Base-by-base conservation (phyloP, 2,113 vertebrate genomes). In the Theropithecus gelada region DNA sequence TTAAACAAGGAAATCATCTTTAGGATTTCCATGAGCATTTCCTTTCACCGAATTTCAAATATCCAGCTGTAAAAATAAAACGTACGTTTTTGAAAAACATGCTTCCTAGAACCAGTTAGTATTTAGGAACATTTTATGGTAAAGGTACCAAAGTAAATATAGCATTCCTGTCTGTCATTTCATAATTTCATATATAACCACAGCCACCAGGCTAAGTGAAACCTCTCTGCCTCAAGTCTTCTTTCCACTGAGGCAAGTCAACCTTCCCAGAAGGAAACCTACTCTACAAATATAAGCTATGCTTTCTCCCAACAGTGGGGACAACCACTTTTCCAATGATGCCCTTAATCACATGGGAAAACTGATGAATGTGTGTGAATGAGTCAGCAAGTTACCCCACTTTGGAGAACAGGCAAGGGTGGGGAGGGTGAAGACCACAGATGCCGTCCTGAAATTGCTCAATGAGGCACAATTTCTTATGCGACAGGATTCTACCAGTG, bases 381-480 rank as follows among this genome's bases (percentile, higher is more conserved):
- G 97, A 97, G 30, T 97, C 95, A 95, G 93, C 96, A 92, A 92
- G 72, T 95, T 70, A 90, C 55, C 68, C 79, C 40, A 87, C 35
- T 22, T 8, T 81, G 81, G 85, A 55, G 83, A 81, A 81, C 88
- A 55, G 25, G 52, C 0, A 23, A 76, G n/a, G 50, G 30, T 35
- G 86, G 52, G 14, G 16, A 95, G 55, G 10, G n/a, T 8, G 0
- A 90, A 94, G 82, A 57, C 84, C 92, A 96, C 92, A 96, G 80
- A 85, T 4, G 50, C 52, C 86, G 85, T 91, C 87, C 84, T 92
- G 61, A 96, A 94, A 90, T 94, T 96, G 84, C 86, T 92, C 94
- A 96, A 97, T 38, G 81, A 84, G 90, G 90, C 90, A 90, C 90
- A 91, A 48, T 55, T 83, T 95, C 88, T 94, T 88, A 52, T 9